Conservation (phyloP, 2,113 vertebrate genomes). For the Hylia prasina region DNA sequence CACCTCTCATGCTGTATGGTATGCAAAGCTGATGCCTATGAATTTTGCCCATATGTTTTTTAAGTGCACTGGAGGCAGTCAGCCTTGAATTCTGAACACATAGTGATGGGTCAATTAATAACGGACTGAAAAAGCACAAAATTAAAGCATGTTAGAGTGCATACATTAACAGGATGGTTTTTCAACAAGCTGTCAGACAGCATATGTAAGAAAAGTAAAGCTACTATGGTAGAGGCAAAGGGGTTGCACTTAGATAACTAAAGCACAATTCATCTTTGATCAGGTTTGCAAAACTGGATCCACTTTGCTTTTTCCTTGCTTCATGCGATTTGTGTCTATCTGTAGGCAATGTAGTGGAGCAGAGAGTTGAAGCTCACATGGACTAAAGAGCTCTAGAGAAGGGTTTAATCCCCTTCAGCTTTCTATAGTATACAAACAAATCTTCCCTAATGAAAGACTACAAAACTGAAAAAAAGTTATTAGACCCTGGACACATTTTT, state of each 20-base stretch:
- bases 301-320: not conserved
- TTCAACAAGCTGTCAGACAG: slow-evolving; percentile 9
- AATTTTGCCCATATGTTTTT: not conserved
- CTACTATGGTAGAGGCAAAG: not conserved
- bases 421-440: not conserved
- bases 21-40: slow-evolving; percentile 7
- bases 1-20: not conserved
- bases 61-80: not conserved
- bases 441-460: not conserved
- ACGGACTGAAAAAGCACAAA: not conserved
- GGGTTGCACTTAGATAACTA: not conserved
- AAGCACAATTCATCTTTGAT: not conserved
- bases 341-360: not conserved
- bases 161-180: not conserved
- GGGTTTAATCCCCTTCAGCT: not conserved
- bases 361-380: not conserved
- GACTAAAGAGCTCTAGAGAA: not conserved
- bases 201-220: not conserved
- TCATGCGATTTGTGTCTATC: not conserved
- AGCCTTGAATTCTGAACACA: slow-evolving; percentile 2
- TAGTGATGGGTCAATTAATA: not conserved
- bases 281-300: not conserved
- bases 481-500: not conserved
- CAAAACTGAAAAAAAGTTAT: not conserved
- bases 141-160: not conserved